Evolutionary conservation across 1,140 invertebrate species (phyloP), one percentile per base, ranked within the genome.

Genomic region (Calliopsis andreniformis): DNA sequence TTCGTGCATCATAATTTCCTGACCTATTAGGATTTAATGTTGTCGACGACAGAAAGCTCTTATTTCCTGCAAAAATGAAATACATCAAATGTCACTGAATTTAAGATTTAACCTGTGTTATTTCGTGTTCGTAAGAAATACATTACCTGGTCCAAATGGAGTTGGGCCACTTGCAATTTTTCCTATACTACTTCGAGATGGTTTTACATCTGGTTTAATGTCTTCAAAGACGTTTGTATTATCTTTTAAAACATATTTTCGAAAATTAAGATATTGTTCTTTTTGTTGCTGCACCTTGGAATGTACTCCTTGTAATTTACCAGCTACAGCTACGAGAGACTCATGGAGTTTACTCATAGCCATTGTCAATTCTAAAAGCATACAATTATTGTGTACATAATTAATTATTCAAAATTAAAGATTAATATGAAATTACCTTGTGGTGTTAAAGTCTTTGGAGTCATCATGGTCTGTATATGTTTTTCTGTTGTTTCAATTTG

Each of bases 291-390:
- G 94, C 7, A 94, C 95, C 71, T 94, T 94, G 80, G 95, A 92
- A 89, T 98, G 97, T 1, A 97, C 94, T 2, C 95, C 94, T 84
- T 98, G 97, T 25, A 98, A 87, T 64, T 96, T 94, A 0, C 96
- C 97, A 58, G 97, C 97, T 70, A 98, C 92, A 4, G 96, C 96
- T 23, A 98, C 94, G 77, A 98, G 95, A 4, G 96, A 96, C 87
- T 97, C 96, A 85, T 98, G 96, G 59, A 98, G 93, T 84, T 96
- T 95, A 59, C 94, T 94, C 87, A 98, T 95, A 20, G 96, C 95
- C 56, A 94, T 87, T 14, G 94, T 94, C 56, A 97, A 85, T 91
- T 97, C 96, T 96, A 88, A 63, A 89, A 91, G 80, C 12, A 30
- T 8, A 23, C 28, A 32, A 0, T n/a, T n/a, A n/a, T n/a, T n/a